These are phyloP conservation scores for Chaetodon auriga DNA, from an alignment of 2,113 vertebrate genomes.

Conservation along the genomic window DNA sequence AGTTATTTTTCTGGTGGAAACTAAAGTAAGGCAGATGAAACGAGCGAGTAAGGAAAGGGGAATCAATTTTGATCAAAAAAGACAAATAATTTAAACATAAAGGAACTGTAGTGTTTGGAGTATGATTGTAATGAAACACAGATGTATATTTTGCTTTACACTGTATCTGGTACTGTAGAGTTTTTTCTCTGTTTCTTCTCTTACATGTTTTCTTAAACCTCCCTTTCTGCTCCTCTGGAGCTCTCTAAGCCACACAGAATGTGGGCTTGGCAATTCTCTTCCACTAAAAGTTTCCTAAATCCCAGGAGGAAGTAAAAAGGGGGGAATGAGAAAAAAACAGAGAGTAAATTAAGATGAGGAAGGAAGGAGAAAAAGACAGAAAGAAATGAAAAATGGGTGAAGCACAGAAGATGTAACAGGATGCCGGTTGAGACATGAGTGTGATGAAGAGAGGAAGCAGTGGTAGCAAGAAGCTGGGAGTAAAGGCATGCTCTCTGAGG, in stretches of 20 bases:
- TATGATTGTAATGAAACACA: constrained; percentile 86
- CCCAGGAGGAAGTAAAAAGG: constrained; percentile 63
- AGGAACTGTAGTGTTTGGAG: constrained; percentile 83
- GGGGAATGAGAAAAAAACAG: not conserved
- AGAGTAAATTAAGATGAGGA: constrained; percentile 38
- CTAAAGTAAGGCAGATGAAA: constrained; percentile 81
- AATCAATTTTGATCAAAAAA: constrained; percentile 85
- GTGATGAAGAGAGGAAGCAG: constrained; percentile 47
- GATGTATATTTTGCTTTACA: constrained; percentile 83
- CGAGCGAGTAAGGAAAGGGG: constrained; percentile 61
- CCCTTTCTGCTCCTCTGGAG: constrained; percentile 70
- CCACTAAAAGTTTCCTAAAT: constrained; percentile 68
- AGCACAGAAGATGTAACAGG: constrained; percentile 37
- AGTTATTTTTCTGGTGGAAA: constrained; percentile 79
- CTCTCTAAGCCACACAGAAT: constrained; percentile 80
- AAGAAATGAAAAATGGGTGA: constrained; percentile 39
- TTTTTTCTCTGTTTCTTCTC: constrained; percentile 61
- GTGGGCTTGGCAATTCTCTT: constrained; percentile 73
- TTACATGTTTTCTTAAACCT: constrained; percentile 79
- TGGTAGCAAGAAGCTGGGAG: constrained; percentile 44
- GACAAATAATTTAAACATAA: constrained; percentile 87
- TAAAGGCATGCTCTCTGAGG: constrained; percentile 48
- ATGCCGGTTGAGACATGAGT: constrained; percentile 30
- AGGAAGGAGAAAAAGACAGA: constrained; percentile 37
- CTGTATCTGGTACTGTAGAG: constrained; percentile 63